Evolutionary conservation across 2,113 vertebrate genomes (phyloP).

Genomic region (Nansenia antarctica): DNA sequence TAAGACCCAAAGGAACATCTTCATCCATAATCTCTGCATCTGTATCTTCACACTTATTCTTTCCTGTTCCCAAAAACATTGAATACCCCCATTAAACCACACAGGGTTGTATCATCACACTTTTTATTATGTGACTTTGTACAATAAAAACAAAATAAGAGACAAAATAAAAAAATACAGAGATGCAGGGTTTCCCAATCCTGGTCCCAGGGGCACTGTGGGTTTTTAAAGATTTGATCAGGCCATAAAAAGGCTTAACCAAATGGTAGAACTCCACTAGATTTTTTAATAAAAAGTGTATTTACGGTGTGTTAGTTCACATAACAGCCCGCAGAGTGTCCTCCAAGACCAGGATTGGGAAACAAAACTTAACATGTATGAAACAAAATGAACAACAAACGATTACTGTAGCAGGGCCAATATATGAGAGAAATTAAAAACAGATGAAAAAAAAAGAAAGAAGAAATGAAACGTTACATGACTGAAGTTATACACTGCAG

Average conservation of each 20-base stretch:
- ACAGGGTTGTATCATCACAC: conserved; percentile 77
- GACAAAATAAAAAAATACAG: conserved; percentile 68
- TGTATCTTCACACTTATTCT: background rate
- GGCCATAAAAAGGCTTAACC: too few relatives aligned
- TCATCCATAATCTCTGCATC: background rate
- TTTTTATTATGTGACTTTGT: conserved; percentile 98
- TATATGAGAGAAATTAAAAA: conserved; percentile 80
- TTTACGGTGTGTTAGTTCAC: conserved; percentile 1
- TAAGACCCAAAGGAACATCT: background rate
- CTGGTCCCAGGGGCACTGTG: background rate
- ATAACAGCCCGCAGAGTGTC: conserved; percentile 20
- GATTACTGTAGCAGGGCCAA: conserved; percentile 70
- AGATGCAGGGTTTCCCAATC: conserved; percentile 67
- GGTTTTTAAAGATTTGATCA: too few relatives aligned
- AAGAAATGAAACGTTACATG: conserved; percentile 85
- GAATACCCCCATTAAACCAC: background rate
- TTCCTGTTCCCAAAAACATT: background rate
- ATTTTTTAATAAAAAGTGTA: too few relatives aligned
- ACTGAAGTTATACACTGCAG: conserved; percentile 77
- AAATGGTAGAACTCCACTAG: too few relatives aligned
- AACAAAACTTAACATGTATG: conserved; percentile 6
- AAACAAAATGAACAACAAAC: conserved; percentile 67
- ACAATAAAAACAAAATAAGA: conserved; percentile 84
- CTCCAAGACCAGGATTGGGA: conserved; percentile 23
- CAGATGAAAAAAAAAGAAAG: conserved; percentile 77